These are phyloP conservation scores for Trachops cirrhosus DNA, from an alignment of 2,797 vertebrate species.

Conservation along the genomic window DNA sequence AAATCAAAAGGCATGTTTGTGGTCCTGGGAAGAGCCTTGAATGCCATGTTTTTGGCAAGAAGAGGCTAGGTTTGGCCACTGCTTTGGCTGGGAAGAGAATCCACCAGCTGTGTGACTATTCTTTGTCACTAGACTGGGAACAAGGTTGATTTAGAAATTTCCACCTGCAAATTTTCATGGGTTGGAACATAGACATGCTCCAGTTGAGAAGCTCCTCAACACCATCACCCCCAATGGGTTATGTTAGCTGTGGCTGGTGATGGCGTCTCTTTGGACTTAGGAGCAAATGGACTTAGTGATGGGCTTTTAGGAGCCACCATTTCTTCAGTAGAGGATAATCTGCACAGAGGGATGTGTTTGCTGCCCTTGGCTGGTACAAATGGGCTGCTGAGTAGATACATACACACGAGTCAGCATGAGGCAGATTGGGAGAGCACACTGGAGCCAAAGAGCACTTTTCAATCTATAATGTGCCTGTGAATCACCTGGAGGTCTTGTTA, in stretches of 20 bases:
- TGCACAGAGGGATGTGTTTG: not conserved
- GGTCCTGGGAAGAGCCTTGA: not conserved
- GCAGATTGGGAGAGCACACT: not conserved
- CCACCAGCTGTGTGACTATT: not conserved
- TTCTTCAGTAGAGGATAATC: not conserved
- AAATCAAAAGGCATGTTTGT: not conserved
- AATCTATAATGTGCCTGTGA: not conserved
- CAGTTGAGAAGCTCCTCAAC: not conserved
- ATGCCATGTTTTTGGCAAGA: not conserved
- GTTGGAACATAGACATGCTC: not conserved
- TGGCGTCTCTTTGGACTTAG: not conserved
- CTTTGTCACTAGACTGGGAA: not conserved
- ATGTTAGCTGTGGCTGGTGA: not conserved
- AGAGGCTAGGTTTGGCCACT: not conserved
- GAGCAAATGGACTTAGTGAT: not conserved
- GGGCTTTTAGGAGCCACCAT: not conserved
- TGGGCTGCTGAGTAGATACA: not conserved
- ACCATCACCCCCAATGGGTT: accelerated
- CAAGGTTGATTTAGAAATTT: not conserved
- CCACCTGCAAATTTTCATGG: not conserved
- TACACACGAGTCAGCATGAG: not conserved
- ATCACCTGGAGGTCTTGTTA: not conserved
- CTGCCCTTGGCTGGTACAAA: not conserved
- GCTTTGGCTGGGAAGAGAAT: not conserved
- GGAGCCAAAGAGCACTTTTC: not conserved